Evolutionary conservation across 2,113 vertebrate species (phyloP).

Genomic region (Tupaia chinensis): DNA sequence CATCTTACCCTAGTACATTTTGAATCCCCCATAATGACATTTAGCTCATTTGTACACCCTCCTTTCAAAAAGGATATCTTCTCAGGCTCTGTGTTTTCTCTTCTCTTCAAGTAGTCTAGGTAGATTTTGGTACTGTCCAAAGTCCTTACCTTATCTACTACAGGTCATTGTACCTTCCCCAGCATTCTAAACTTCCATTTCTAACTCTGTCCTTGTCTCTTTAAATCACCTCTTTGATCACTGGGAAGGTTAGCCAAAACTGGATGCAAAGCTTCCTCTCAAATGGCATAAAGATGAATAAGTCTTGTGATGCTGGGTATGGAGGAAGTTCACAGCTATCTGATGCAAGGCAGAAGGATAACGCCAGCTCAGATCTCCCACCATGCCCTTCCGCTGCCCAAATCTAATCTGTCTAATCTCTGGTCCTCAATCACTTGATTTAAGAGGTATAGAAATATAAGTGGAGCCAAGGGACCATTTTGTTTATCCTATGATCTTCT

Average conservation of each 20-base stretch:
- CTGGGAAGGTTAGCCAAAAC: not conserved
- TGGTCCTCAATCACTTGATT: not conserved
- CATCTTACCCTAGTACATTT: not conserved
- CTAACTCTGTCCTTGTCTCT: not conserved
- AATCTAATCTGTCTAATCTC: not conserved
- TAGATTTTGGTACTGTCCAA: not conserved
- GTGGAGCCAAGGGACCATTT: not conserved
- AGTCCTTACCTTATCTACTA: not conserved
- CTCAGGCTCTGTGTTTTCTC: not conserved
- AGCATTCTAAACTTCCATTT: not conserved
- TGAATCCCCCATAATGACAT: not conserved
- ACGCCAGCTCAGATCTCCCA: not conserved
- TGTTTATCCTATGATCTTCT: not conserved
- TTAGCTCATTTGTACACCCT: not conserved
- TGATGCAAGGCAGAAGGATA: not conserved
- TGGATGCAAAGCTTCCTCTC: not conserved
- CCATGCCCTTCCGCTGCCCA: not conserved
- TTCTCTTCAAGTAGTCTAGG: not conserved
- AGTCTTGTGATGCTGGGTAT: not conserved
- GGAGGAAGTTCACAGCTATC: not conserved
- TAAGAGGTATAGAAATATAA: not conserved
- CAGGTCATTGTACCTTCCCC: not conserved
- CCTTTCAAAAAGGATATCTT: not conserved
- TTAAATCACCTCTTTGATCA: not conserved
- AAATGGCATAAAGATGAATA: too few species aligned